Percentiles rank a stretch among this genome's conserved stretches.
These are phyloP conservation scores for Gymnarchus niloticus DNA, from an alignment of 2,113 vertebrate genomes.

Conservation along the genomic window DNA sequence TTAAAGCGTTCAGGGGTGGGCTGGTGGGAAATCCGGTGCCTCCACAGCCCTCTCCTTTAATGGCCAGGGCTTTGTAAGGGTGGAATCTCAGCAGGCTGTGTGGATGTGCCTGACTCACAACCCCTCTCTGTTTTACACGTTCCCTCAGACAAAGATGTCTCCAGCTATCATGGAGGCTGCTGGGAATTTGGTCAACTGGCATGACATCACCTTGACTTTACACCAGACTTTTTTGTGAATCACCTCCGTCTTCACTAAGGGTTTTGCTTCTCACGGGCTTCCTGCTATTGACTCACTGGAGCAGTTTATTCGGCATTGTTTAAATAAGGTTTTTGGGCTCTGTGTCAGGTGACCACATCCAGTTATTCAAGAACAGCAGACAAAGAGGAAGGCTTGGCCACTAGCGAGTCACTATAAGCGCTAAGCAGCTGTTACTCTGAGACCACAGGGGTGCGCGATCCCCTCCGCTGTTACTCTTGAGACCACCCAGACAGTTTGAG, in stretches of 20 bases:
- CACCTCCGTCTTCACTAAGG: background rate
- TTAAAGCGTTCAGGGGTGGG: background rate
- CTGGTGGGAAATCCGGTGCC: background rate
- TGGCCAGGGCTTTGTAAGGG: background rate
- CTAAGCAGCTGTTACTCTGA: too few relatives aligned
- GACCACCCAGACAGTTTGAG: background rate
- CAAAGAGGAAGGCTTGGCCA: background rate
- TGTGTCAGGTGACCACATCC: background rate
- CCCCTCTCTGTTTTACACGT: constrained; percentile 7
- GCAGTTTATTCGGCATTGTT: background rate
- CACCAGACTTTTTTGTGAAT: too few relatives aligned
- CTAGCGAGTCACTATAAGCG: background rate
- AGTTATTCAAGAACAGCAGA: background rate
- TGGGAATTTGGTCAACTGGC: background rate
- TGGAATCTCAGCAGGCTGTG: background rate
- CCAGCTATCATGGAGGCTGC: background rate
- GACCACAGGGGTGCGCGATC: too few relatives aligned
- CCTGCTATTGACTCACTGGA: background rate
- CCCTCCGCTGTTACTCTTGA: too few relatives aligned
- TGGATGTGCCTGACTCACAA: background rate
- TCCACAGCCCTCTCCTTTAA: background rate
- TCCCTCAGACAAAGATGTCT: background rate
- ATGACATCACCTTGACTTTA: background rate
- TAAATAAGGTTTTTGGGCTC: background rate
- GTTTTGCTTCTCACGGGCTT: background rate